phyloP scores from a whole-genome alignment of 2,113 vertebrate genomes.

The Siniperca knerii region DNA sequence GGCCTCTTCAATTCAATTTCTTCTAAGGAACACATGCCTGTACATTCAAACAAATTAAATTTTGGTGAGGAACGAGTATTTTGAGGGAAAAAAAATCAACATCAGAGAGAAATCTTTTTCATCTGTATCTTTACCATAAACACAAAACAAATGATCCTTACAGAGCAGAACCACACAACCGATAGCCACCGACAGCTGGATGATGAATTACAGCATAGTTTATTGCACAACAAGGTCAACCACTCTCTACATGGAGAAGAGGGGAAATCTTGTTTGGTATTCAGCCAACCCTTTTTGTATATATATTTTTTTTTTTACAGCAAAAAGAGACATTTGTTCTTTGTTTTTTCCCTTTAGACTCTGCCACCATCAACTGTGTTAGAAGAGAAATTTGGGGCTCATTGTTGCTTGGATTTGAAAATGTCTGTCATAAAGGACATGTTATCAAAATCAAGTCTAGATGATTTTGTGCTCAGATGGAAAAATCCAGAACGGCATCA shows the following conservation, averaged over 20 bases:
- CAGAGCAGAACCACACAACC: conserved; percentile 3
- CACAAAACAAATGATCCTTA: conserved; percentile 38
- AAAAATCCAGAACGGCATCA: background rate
- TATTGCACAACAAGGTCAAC: conserved; percentile 17
- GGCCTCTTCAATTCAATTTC: background rate
- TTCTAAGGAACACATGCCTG: background rate
- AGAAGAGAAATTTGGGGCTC: background rate
- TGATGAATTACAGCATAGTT: conserved; percentile 33
- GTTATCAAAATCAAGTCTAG: background rate
- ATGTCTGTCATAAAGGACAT: background rate
- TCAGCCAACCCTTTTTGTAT: background rate
- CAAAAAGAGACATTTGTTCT: background rate
- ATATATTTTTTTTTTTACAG: background rate
- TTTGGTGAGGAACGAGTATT: background rate
- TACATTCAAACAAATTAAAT: background rate
- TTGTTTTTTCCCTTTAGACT: background rate
- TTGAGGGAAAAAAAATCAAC: background rate
- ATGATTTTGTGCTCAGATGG: background rate
- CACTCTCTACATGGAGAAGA: background rate
- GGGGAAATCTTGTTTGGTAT: background rate
- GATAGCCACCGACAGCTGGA: conserved; percentile 49
- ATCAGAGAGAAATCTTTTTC: background rate
- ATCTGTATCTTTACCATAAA: conserved; percentile 8
- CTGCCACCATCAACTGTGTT: background rate
- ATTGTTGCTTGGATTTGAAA: background rate